phyloP scores from a whole-genome alignment of 2,797 vertebrate species.

The Hylomyscus alleni region DNA sequence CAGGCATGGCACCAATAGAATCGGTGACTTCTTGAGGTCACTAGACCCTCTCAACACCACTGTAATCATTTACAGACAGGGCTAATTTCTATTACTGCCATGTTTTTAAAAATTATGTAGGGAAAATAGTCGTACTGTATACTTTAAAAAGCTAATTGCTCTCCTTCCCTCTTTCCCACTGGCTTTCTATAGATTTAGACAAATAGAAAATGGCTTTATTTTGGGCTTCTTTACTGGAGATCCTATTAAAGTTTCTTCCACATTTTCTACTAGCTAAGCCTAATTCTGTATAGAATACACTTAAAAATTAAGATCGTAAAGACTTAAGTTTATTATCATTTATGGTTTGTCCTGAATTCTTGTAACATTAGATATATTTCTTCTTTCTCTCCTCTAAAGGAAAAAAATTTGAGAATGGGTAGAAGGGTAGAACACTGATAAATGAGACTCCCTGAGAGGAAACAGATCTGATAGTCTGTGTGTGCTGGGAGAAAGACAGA shows the following conservation, averaged over 20 bases:
- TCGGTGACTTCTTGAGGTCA: constrained; percentile 44
- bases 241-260: background rate
- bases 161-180: background rate
- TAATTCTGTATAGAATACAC: constrained; percentile 51
- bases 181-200: constrained; percentile 1
- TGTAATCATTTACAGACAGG: constrained; percentile 1
- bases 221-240: background rate
- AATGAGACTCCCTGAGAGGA: background rate
- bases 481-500: background rate
- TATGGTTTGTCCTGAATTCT: constrained; percentile 48
- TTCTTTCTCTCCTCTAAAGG: background rate
- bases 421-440: background rate
- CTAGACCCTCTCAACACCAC: constrained; percentile 35
- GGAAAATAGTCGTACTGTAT: background rate
- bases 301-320: constrained; percentile 28
- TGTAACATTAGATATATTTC: background rate
- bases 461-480: background rate
- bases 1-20: background rate
- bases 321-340: background rate
- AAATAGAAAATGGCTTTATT: constrained; percentile 56
- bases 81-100: background rate
- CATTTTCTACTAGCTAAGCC: constrained; percentile 53
- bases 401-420: background rate
- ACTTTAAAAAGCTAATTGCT: background rate
- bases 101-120: constrained; percentile 24